These are phyloP conservation scores for Tragulus kanchil DNA, from an alignment of 2,113 vertebrate genomes.

Conservation along the genomic window DNA sequence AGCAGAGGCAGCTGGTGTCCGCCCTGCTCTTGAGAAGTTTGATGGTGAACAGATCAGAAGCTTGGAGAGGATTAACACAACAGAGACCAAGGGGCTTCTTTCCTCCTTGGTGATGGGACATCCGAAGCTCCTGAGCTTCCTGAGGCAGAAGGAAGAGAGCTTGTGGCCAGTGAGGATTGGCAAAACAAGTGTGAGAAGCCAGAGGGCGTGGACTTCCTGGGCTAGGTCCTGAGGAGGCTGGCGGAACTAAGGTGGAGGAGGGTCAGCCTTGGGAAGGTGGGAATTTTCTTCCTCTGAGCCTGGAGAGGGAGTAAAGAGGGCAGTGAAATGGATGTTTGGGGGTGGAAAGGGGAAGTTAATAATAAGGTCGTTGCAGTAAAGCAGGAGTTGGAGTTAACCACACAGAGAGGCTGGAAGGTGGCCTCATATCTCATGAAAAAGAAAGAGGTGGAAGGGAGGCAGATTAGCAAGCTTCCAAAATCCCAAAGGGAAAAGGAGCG, in stretches of 20 bases:
- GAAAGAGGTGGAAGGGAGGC: background rate
- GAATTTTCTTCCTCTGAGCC: background rate
- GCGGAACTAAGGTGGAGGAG: background rate
- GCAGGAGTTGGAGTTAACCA: background rate
- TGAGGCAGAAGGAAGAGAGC: background rate
- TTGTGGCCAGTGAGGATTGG: background rate
- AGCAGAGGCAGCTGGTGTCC: background rate
- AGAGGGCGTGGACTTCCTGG: background rate
- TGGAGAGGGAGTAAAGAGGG: background rate
- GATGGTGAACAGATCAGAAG: background rate
- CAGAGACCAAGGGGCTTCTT: background rate
- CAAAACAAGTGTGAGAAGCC: background rate
- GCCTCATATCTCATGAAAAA: background rate
- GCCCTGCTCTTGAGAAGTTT: background rate
- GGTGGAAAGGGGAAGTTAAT: background rate
- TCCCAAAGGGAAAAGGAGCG: background rate
- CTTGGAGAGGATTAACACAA: background rate
- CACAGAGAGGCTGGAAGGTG: background rate
- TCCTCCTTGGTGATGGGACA: background rate
- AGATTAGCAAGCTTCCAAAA: background rate
- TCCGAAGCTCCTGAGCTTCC: background rate
- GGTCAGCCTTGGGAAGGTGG: background rate
- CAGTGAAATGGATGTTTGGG: background rate
- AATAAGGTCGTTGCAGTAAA: background rate
- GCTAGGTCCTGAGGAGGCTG: background rate